Base-by-base conservation (phyloP, 64 coral and sea anemone genomes). In the Cladopsammia gracilis region DNA sequence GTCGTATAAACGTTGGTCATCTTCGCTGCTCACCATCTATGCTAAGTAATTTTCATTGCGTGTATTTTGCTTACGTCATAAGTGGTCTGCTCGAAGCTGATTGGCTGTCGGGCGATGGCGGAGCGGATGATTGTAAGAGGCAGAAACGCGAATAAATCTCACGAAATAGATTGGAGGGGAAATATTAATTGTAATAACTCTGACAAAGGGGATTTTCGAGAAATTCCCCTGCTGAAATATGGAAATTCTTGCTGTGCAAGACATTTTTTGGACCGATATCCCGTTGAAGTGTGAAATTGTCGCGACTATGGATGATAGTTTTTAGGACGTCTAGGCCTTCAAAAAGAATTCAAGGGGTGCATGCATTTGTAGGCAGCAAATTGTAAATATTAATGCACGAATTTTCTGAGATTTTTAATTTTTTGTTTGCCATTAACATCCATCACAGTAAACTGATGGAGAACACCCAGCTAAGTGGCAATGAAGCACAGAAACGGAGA, bases 31-130 rank as follows among this genome's bases (percentile, higher is more conserved):
- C 58, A 60, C 79, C 88, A 71, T 70, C 88, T 64, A 90, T 90
- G 88, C 75, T 45, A 81, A 81, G 75, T 70, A 90, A 83, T 91
- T 83, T 91, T 68, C 62, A 91, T 83, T 91, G 79, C 89, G 89
- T 80, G 89, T 84, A 19, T 84, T 84, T 87, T 80, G 89, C 89
- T 91, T 72, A 91, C 89, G 78, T 91, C 73, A 91, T 83, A 74
- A 49, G 64, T 62, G 43, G 47, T 74, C 54, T 58, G 23, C 66
- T 54, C 47, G 66, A 47, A 4, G 19, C 64, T 91, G 89, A 91
- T 91, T 91, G 89, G 89, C 43, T 62, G 60, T 8, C 22, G 45
- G 46, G 0, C 20, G 60, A 64, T 84, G 80, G 46, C 46, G 80
- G n/a, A n/a, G 80, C 44, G 60, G 80, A 84, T 68, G 61, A 84